Conservation (phyloP, 2,113 vertebrate genomes). For the Bos taurus region ARS-UCD2.0 NC_037341.1:25399001-25399500, state of each 20-base stretch:
- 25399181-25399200: background rate
- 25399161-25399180: background rate
- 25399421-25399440: background rate
- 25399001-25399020: background rate
- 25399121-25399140: background rate
- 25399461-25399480: background rate
- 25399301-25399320: background rate
- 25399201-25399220: fast-evolving
- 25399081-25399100: background rate
- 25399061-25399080: background rate
- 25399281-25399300: background rate
- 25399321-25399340: background rate
- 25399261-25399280: background rate
- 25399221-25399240: background rate
- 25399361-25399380: background rate
- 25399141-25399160: background rate
- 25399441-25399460: background rate
- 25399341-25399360: background rate
- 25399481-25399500: background rate
- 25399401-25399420: background rate
- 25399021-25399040: background rate
- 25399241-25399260: background rate
- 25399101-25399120: background rate
- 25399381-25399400: background rate
- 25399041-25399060: background rate